A percentile compares a stretch with the other conserved stretches of the same genome.
Conservation (phyloP, 1,140 invertebrate genomes). For the Patella vulgata region DNA sequence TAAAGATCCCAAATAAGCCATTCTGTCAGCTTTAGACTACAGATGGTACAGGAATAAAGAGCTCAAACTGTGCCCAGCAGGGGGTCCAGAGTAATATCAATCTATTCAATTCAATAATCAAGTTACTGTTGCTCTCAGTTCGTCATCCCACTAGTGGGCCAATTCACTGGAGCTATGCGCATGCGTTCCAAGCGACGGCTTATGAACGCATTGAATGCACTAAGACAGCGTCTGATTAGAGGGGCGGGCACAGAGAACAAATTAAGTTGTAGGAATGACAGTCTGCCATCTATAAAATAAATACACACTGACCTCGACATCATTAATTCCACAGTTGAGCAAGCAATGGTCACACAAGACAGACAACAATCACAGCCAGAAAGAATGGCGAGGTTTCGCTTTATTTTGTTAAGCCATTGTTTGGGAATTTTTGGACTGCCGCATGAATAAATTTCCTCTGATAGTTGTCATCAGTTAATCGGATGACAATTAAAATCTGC, state of each 20-base stretch:
- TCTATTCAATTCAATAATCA: conserved; percentile 22
- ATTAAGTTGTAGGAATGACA: conserved; percentile 34
- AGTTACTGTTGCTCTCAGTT: conserved; percentile 20
- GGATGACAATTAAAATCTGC: too few relatives aligned
- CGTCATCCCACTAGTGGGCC: conserved; percentile 8
- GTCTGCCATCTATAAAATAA: conserved; percentile 25
- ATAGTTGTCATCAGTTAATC: too few relatives aligned
- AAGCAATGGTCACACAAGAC: too few relatives aligned
- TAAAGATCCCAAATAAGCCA: neutral
- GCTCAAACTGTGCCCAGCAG: conserved; percentile 29
- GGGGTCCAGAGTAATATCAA: conserved; percentile 25
- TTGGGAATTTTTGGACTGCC: too few relatives aligned
- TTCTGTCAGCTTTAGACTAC: conserved; percentile 26
- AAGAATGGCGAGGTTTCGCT: too few relatives aligned
- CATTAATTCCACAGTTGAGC: conserved; percentile 10
- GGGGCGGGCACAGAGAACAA: conserved; percentile 20
- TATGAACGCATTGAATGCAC: conserved; percentile 16
- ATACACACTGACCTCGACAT: conserved; percentile 6
- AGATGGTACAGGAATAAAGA: conserved; percentile 27
- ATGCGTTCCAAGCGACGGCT: conserved; percentile 14
- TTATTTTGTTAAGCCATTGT: too few relatives aligned
- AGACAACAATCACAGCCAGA: too few relatives aligned
- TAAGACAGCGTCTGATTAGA: conserved; percentile 20
- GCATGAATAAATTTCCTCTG: too few relatives aligned
- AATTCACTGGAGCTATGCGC: conserved; percentile 18